A percentile compares a stretch with the other conserved stretches of the same genome.
Evolutionary conservation across 2,888 invertebrate species (phyloP).

Genomic region (Encarsia formosa): DNA sequence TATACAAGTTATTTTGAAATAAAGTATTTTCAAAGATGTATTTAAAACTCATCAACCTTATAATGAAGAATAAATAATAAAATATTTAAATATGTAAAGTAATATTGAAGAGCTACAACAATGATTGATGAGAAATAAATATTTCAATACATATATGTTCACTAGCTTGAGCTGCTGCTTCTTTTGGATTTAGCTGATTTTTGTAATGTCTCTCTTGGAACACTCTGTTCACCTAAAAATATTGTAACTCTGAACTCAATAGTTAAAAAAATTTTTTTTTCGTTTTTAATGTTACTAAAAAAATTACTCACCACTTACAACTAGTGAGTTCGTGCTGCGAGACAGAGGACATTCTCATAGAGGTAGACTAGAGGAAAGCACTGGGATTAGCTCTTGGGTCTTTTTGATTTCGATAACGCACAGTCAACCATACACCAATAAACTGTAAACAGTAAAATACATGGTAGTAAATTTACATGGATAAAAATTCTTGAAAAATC

Average conservation of each 20-base stretch:
- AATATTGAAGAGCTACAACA: too few relatives aligned
- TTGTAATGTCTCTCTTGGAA: constrained; percentile 76
- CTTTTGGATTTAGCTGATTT: constrained; percentile 73
- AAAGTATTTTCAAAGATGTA: neutral
- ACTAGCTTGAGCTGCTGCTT: constrained; percentile 70
- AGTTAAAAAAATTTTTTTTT: too few relatives aligned
- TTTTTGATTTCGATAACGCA: constrained; percentile 97
- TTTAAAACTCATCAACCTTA: constrained; percentile 15
- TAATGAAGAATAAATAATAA: neutral
- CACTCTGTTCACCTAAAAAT: constrained; percentile 74
- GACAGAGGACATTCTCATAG: constrained; percentile 49
- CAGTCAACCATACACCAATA: constrained; percentile 93
- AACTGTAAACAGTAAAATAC: constrained; percentile 65
- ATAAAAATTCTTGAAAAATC: too few relatives aligned
- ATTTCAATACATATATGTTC: constrained; percentile 58
- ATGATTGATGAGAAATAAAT: constrained; percentile 10
- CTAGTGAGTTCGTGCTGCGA: constrained; percentile 46
- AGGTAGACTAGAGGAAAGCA: constrained; percentile 85
- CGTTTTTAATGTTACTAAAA: too few relatives aligned
- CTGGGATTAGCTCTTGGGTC: constrained; percentile 95
- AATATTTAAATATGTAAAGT: constrained; percentile 19
- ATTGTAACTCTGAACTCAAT: too few relatives aligned
- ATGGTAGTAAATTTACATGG: too few relatives aligned
- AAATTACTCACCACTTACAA: constrained; percentile 51
- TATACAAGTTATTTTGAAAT: constrained; percentile 11